These are phyloP conservation scores for Valencia hispanica DNA, from an alignment of 2,797 vertebrate genomes.

Conservation along the genomic window DNA sequence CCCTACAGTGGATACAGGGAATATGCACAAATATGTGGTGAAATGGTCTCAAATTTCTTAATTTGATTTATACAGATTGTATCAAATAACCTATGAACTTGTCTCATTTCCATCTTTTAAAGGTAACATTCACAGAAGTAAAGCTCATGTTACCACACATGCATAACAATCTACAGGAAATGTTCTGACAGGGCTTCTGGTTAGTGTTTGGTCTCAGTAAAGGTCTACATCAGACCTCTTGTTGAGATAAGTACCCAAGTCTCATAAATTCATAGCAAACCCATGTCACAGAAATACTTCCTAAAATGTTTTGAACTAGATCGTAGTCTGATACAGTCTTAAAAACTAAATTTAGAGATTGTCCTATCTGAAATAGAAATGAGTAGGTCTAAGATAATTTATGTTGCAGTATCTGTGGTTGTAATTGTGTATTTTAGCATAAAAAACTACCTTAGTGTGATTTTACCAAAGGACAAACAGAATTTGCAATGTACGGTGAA, in stretches of 20 bases:
- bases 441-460: background rate
- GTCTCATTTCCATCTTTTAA: slow-evolving; percentile 33
- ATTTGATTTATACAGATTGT: slow-evolving; percentile 31
- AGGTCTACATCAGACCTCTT: slow-evolving; percentile 36
- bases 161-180: slow-evolving; percentile 57
- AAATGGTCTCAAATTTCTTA: slow-evolving; percentile 26
- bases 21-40: slow-evolving; percentile 2
- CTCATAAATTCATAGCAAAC: slow-evolving; percentile 16
- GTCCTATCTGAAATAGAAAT: background rate
- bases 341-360: background rate
- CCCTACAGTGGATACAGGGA: background rate
- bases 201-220: slow-evolving; percentile 68
- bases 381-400: background rate
- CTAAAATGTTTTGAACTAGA: slow-evolving; percentile 15
- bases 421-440: background rate
- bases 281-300: slow-evolving; percentile 3
- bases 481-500: background rate
- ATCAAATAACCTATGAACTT: slow-evolving; percentile 28
- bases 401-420: background rate
- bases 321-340: background rate
- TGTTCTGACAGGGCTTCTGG: slow-evolving; percentile 49
- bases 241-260: background rate
- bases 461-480: background rate
- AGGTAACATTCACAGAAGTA: slow-evolving; percentile 48
- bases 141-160: slow-evolving; percentile 64